Base-by-base conservation (phyloP, 2,113 vertebrate genomes). In the Pachypanchax playfairii region DNA sequence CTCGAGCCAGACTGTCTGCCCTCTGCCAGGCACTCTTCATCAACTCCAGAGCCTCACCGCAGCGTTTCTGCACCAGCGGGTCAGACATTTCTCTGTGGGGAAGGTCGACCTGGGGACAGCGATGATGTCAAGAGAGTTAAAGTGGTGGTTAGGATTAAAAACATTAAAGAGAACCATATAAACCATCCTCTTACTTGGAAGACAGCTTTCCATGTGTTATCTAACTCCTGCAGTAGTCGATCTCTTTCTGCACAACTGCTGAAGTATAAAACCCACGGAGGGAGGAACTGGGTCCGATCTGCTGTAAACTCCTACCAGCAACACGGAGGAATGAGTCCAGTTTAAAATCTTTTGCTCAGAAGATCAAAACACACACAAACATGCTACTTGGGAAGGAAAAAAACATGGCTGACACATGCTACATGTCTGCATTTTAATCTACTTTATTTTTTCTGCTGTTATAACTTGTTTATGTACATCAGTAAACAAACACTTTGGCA, bases 181-280 rank as follows among this genome's bases (percentile, higher is more conserved):
- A 18, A 22, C 5, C 4, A n/a, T 50, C 17, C 41, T 33, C 3
- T 67, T 70, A 97, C 96, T 93, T 98, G 94, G 82, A 92, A 98
- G 77, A 95, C 89, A 56, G 81, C 86, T 75, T 85, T 94, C 97
- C 97, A 99, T 0, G 88, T 81, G 0, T 38, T 3, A 0, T 87
- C 87, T 68, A 98, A 85, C 0, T 85, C 92, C 1, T 87, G 83
- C 43, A 97, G 80, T 56, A 99, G 92, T n/a, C 95, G 93, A 79
- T 96, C 92, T 79, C 96, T 90, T 73, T 99, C 97, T 0, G 88
- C 90, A 67, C 92, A 88, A 73, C 95, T 94, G 60, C 95, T 98
- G 86, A 98, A 93, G 75, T 98, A 98, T 75, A 99, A 87, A 41
- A 95, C 92, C 97, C 97, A 99, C 1, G 96, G 91, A 0, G 94